Base-by-base conservation (phyloP, 2,797 vertebrate species). In the Phalanger gymnotis region DNA sequence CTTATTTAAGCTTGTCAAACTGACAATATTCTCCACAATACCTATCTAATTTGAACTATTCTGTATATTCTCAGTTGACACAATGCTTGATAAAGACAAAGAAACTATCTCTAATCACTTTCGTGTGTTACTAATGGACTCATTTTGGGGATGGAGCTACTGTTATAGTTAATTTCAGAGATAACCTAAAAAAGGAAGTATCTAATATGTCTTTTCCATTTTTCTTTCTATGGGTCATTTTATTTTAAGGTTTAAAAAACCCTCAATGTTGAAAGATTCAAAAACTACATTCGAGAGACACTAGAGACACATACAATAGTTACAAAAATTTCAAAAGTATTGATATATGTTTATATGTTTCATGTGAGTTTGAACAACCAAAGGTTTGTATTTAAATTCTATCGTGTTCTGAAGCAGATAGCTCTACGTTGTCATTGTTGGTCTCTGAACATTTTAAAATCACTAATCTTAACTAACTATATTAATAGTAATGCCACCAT, bases 121-220 rank as follows among this genome's bases (percentile, higher is more conserved):
- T 19, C 91, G 22, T 96, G 73, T 96, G 16, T 95, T 97, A 56
- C 53, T 97, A 95, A 96, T 94, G 47, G 16, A 30, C 2, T 98
- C 93, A n/a, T 94, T 96, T 93, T 95, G 94, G 66, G 16, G 92
- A 91, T 13, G 93, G 51, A 97, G 92, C 2, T 90, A 53, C 3
- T 13, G 27, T 34, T 97, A 90, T 2, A 95, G 19, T 87, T 96
- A 95, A 96, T 97, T 98, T 97, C 47, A 95, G 40, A 98, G 94
- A 53, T 27, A 89, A 95, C 55, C 25, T 47, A 34, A 54, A 92
- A 94, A 96, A 66, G 1, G 58, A 97, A 93, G 0, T 34, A 3
- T 81, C 47, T 5, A 53, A 87, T 47, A 94, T 92, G 58, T 94
- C 6, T 93, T 95, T 53, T 94, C 30, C 25, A 54, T 28, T 53